Evolutionary conservation across 2,797 vertebrate species (phyloP), one percentile per base, ranked within the genome.

Genomic region (Gallinago nigripennis): DNA sequence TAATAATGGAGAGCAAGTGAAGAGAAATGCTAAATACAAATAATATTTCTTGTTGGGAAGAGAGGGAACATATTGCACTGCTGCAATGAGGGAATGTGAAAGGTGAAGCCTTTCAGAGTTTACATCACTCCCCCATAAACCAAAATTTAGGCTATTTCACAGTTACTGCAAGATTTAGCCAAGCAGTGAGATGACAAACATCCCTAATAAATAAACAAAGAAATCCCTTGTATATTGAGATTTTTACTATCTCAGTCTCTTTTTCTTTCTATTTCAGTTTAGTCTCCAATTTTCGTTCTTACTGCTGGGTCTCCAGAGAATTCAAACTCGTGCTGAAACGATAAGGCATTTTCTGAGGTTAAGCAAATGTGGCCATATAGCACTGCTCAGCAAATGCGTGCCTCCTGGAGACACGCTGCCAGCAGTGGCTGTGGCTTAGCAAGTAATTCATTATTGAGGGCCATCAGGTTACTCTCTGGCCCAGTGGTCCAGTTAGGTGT

Each of bases 1-100:
- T 86, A 94, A 96, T 96, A 96, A 95, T 90, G 53, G 66, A 94
- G 25, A 88, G 30, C 4, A 5, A 90, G 48, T 70, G 30, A 90
- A 72, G n/a, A 82, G 60, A 92, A 92, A 64, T 33, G 56, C 66
- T 92, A 90, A 91, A 89, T 91, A 70, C 43, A 30, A 77, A 63
- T 63, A 7, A 20, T 51, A 35, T 68, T 83, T 87, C 70, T 76
- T 86, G 28, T 53, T 81, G 73, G 63, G 70, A 86, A 58, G 77
- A 88, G 33, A 83, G 66, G 35, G 73, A 82, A 82, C 0, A 0
- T 56, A 56, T 80, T 88, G 77, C 60, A 70, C 37, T 0, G 1
- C 56, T 80, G 50, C 69, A 61, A 43, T 81, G 57, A 90, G 69
- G 41, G 6, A 83, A 75, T 20, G 6, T 51, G 53, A 77, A 92